These are phyloP conservation scores for Pelecanus crispus DNA, from an alignment of 2,113 vertebrate genomes.

Conservation along the genomic window DNA sequence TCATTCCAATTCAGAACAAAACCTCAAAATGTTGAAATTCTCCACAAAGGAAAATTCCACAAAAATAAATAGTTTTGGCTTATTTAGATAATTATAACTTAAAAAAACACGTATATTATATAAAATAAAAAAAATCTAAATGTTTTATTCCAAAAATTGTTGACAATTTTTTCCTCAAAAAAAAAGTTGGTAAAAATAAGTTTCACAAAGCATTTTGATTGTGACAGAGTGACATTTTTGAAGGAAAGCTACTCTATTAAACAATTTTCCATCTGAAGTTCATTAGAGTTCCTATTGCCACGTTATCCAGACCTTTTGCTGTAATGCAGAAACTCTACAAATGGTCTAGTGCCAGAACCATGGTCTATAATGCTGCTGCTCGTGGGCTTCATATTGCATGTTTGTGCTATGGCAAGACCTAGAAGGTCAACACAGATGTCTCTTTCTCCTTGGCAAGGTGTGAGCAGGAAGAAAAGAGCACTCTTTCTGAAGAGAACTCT, in stretches of 20 bases:
- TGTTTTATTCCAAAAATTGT: background rate
- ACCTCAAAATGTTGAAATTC: conserved; percentile 66
- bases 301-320: background rate
- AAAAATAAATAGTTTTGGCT: conserved; percentile 40
- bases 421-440: background rate
- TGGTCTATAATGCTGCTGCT: background rate
- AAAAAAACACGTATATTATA: background rate
- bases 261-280: conserved; percentile 32
- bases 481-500: background rate
- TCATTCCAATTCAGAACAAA: conserved; percentile 58
- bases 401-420: background rate
- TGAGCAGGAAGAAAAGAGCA: background rate
- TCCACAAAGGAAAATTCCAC: conserved; percentile 53
- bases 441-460: background rate
- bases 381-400: background rate
- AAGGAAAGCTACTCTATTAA: conserved; percentile 1
- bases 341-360: background rate
- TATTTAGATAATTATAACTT: background rate
- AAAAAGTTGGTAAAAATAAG: background rate
- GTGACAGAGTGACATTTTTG: background rate
- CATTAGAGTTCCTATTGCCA: background rate
- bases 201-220: background rate
- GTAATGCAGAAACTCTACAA: background rate
- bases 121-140: background rate
- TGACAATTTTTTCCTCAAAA: background rate